These are phyloP conservation scores for Aptenodytes patagonicus DNA, from an alignment of 2,113 vertebrate species.

Conservation along the genomic window DNA sequence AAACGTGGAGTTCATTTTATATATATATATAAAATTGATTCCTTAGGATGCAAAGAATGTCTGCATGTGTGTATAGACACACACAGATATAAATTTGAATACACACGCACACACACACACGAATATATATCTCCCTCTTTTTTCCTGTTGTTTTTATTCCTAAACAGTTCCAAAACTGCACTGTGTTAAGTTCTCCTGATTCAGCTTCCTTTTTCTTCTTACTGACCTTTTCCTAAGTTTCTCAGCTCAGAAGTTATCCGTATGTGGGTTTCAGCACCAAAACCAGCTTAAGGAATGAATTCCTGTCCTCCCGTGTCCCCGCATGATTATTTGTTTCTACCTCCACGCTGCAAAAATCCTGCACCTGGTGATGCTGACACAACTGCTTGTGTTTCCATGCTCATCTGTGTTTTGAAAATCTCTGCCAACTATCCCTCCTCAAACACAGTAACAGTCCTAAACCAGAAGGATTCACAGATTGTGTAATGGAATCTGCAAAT, in stretches of 20 bases:
- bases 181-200: not conserved
- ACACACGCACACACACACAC: not conserved
- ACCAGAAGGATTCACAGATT: not conserved
- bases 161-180: not conserved
- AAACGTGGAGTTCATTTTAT: not conserved
- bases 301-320: not conserved
- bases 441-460: not conserved
- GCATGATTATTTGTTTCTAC: not conserved
- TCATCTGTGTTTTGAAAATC: not conserved
- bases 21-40: not conserved
- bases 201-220: not conserved
- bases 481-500: not conserved
- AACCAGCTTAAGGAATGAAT: not conserved
- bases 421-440: not conserved
- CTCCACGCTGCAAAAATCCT: not conserved
- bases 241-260: not conserved
- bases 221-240: not conserved
- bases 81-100: not conserved
- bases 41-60: not conserved
- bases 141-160: not conserved
- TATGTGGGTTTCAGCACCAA: not conserved
- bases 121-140: not conserved
- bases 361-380: not conserved
- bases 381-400: not conserved
- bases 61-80: not conserved